Conservation (phyloP, 2,797 vertebrate genomes). For the Garrulus glandarius region DNA sequence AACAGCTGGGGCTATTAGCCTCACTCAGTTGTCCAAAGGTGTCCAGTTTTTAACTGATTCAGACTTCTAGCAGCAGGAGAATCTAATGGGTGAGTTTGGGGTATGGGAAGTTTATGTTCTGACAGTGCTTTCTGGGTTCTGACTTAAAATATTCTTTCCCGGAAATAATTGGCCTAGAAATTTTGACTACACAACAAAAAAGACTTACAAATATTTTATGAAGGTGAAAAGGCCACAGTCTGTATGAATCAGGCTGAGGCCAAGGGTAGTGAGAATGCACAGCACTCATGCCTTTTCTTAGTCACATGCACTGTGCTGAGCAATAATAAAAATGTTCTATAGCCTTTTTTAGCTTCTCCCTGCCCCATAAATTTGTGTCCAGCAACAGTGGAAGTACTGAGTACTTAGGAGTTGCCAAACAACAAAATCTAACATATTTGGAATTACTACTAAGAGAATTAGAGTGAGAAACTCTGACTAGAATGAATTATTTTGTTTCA, state of each 20-base stretch:
- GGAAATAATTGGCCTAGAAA: neutral
- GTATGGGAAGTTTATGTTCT: neutral
- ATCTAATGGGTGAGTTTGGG: neutral
- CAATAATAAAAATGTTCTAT: neutral
- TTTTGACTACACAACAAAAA: neutral
- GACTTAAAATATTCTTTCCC: neutral
- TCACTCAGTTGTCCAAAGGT: neutral
- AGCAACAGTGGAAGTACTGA: neutral
- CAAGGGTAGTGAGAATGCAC: accelerated
- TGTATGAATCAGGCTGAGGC: neutral
- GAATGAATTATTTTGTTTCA: neutral
- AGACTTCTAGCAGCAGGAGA: neutral
- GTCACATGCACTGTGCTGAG: neutral
- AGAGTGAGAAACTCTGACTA: neutral
- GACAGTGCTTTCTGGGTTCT: neutral
- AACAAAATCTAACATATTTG: neutral
- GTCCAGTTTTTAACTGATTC: neutral
- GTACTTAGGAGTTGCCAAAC: neutral
- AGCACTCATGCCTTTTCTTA: neutral
- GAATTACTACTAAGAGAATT: neutral
- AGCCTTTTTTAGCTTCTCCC: neutral
- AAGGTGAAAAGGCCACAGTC: neutral
- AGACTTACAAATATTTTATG: neutral
- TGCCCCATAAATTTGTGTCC: neutral
- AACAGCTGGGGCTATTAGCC: neutral